Base-by-base conservation (phyloP, 2,797 vertebrate species). In the Rhinella marina region DNA sequence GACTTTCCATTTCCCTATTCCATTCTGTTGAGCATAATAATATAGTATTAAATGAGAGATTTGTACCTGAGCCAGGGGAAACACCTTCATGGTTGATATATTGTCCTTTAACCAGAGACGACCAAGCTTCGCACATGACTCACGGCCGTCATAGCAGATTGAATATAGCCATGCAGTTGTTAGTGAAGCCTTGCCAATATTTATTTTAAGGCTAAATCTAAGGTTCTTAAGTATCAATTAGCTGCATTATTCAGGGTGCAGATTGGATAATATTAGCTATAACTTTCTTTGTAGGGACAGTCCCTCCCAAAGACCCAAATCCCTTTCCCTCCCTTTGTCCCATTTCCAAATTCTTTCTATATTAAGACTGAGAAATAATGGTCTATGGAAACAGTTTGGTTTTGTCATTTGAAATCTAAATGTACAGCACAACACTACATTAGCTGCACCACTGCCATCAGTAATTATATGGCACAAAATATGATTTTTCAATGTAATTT, bases 11-110 rank as follows among this genome's bases (percentile, higher is more conserved):
- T 29, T 11, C 57, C 68, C 57, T 88, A 62, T 68, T 78, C 87
- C 61, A 57, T 66, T 29, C 48, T 68, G 81, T 75, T 57, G 50
- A 25, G 48, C 78, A 76, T 86, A 86, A 85, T 85, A 88, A 88
- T 82, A 82, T 23, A 77, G 27, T 88, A 73, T 82, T 86, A 86
- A 76, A 88, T 88, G 88, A 48, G 78, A 88, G 32, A 86, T 82
- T 86, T 88, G 88, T 86, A 85, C 84, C 76, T 76, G 21, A 57
- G 88, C 84, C 88, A 88, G 59, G 68, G 80, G 84, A 88, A 88
- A 88, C 88, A 88, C 88, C 79, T 88, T 88, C 84, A 86, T 82
- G 88, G 78, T 82, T 86, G 88, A 88, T 70, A 86, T 86, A 68
- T 82, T 79, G 77, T 86, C 57, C 57, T 75, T 84, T 88, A 79